Evolutionary conservation across 2,888 invertebrate species (phyloP).

Genomic region (Spialia ferax): DNA sequence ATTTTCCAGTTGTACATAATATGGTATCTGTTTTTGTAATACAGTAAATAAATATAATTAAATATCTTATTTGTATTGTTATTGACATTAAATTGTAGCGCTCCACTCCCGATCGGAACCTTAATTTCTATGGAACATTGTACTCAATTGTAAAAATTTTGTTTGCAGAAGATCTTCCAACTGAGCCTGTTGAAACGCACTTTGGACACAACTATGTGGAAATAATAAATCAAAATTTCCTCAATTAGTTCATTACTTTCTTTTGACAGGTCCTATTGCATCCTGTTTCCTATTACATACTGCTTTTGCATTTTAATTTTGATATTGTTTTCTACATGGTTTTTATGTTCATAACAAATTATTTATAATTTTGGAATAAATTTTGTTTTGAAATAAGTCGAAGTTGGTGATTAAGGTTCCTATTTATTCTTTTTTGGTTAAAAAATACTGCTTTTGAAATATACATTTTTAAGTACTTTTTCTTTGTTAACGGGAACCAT

Average conservation of each 20-base stretch:
- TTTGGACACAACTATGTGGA: constrained; percentile 86
- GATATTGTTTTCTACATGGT: constrained; percentile 82
- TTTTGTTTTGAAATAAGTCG: constrained; percentile 79
- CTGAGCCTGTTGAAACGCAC: constrained; percentile 84
- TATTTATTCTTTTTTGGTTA: constrained; percentile 47
- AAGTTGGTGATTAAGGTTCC: constrained; percentile 84
- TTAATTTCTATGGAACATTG: constrained; percentile 72
- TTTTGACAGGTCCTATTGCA: constrained; percentile 80
- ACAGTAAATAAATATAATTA: constrained; percentile 85
- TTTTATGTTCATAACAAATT: constrained; percentile 83
- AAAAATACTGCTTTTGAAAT: not conserved
- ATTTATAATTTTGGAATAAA: constrained; percentile 85
- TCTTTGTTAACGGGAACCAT: constrained; percentile 22
- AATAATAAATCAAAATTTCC: constrained; percentile 86
- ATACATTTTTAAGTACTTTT: constrained; percentile 12
- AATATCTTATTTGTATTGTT: constrained; percentile 84
- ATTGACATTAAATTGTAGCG: constrained; percentile 79
- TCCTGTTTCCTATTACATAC: constrained; percentile 77
- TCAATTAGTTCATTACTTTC: constrained; percentile 79
- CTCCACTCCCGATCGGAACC: constrained; percentile 87
- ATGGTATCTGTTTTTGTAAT: constrained; percentile 86
- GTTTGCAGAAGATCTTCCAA: constrained; percentile 83
- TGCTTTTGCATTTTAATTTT: constrained; percentile 69
- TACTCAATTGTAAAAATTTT: constrained; percentile 82
- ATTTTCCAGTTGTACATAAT: constrained; percentile 86